Evolutionary conservation across 2,113 vertebrate species (phyloP).

Genomic region (Oreochromis niloticus): DNA sequence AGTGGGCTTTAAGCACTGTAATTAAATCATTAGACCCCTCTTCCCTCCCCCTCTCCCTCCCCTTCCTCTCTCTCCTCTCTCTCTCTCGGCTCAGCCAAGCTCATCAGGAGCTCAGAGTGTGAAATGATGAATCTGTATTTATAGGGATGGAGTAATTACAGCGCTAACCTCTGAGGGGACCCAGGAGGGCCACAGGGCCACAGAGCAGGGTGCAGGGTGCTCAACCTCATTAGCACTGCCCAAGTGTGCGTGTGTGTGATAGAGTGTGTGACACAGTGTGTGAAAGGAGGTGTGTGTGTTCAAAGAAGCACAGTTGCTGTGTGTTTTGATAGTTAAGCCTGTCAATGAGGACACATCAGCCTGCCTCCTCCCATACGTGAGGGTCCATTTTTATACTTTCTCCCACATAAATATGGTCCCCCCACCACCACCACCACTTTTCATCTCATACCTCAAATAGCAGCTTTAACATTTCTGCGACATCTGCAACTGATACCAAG

Average conservation of each 20-base stretch:
- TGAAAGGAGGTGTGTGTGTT: slow-evolving; percentile 8
- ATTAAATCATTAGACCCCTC: slow-evolving; percentile 98
- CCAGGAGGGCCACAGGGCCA: slow-evolving; percentile 93
- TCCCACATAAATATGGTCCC: not conserved
- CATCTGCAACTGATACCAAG: not conserved
- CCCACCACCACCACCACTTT: not conserved
- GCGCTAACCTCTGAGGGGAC: slow-evolving; percentile 98
- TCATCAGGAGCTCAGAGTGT: slow-evolving; percentile 90
- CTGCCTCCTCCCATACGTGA: not conserved
- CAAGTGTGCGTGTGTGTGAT: slow-evolving; percentile 18
- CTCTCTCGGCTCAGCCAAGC: slow-evolving; percentile 76
- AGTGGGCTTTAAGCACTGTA: slow-evolving; percentile 91
- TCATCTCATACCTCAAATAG: not conserved
- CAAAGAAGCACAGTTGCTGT: slow-evolving; percentile 1
- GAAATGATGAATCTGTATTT: slow-evolving; percentile 99
- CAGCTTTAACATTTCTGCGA: not conserved
- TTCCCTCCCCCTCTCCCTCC: slow-evolving; percentile 30
- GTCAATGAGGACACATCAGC: slow-evolving; percentile 6
- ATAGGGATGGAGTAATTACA: slow-evolving; percentile 92
- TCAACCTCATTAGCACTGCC: slow-evolving; percentile 98
- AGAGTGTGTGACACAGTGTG: slow-evolving; percentile 36
- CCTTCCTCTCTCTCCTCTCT: not conserved
- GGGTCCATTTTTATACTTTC: not conserved
- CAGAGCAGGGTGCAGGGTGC: slow-evolving; percentile 84
- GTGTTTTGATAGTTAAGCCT: slow-evolving; percentile 22